Percentiles rank a stretch among this genome's conserved stretches.
phyloP scores from a whole-genome alignment of 1,140 invertebrate genomes.

The Caenorhabditis briggsae region DNA sequence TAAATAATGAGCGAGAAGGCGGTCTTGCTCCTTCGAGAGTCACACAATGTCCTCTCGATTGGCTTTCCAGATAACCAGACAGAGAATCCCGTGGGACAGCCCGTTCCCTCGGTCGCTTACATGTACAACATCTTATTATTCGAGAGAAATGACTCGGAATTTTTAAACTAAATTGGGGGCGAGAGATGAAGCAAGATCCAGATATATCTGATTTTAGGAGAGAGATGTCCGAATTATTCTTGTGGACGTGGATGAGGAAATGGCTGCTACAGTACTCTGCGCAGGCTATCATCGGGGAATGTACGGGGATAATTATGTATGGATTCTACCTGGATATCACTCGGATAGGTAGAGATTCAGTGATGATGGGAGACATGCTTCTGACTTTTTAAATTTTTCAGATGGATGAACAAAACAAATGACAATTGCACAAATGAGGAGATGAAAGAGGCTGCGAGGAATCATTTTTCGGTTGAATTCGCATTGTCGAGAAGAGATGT shows the following conservation, averaged over 20 bases:
- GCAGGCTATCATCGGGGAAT: constrained; percentile 83
- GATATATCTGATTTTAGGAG: constrained; percentile 69
- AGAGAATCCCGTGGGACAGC: not conserved
- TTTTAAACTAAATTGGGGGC: not conserved
- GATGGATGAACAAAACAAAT: constrained; percentile 67
- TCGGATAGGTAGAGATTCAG: constrained; percentile 84
- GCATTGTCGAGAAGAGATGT: constrained; percentile 84
- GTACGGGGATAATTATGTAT: constrained; percentile 93
- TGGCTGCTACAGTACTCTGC: constrained; percentile 93
- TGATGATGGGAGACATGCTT: constrained; percentile 71
- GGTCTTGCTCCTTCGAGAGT: constrained; percentile 24
- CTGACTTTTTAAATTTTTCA: constrained; percentile 64
- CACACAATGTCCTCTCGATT: constrained; percentile 55
- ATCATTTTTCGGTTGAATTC: constrained; percentile 89
- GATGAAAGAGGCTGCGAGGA: constrained; percentile 87
- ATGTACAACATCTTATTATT: constrained; percentile 54
- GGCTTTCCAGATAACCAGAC: constrained; percentile 52
- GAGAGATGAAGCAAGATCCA: not conserved
- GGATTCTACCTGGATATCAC: constrained; percentile 92
- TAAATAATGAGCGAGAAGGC: constrained; percentile 47
- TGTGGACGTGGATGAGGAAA: constrained; percentile 94
- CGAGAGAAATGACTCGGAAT: constrained; percentile 51
- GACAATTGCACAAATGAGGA: constrained; percentile 84
- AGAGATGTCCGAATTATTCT: constrained; percentile 95
- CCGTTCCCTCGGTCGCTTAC: not conserved